These are phyloP conservation scores for Phrynocephalus forsythii DNA, from an alignment of 2,797 vertebrate species.

Conservation along the genomic window DNA sequence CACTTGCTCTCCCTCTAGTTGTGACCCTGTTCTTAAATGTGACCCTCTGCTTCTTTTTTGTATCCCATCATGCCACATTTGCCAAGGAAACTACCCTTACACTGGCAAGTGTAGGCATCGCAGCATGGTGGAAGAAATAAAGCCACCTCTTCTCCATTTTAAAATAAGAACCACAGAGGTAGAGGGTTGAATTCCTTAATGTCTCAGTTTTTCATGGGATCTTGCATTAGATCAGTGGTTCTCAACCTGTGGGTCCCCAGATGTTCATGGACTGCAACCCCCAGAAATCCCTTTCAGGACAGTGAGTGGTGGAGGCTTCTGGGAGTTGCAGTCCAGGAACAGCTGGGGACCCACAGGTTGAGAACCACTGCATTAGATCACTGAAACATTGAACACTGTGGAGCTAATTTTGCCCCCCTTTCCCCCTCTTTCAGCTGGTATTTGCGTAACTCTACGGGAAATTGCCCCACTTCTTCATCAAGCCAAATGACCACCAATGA, in stretches of 20 bases:
- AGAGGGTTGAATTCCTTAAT: neutral
- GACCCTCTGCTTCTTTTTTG: neutral
- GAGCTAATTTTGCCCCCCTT: neutral
- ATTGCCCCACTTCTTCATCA: neutral
- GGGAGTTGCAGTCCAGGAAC: no score
- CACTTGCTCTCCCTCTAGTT: no score
- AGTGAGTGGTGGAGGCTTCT: no score
- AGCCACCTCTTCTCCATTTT: neutral
- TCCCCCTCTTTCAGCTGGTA: slow-evolving; percentile 12
- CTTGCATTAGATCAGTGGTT: neutral
- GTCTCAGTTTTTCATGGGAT: no score
- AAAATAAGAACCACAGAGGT: neutral
- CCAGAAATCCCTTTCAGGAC: no score
- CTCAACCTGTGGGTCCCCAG: no score
- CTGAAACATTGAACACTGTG: neutral
- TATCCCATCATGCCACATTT: neutral
- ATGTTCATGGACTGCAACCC: no score
- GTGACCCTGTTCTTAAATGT: no score
- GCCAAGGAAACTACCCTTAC: neutral
- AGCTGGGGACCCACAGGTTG: no score
- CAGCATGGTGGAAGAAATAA: no score
- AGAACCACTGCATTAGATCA: no score
- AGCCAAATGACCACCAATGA: neutral
- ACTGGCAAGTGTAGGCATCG: neutral
- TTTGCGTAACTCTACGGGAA: neutral